Percentiles rank a stretch among this genome's conserved stretches.
phyloP scores from a whole-genome alignment of 2,888 invertebrate species.

The Theretra japonica region DNA sequence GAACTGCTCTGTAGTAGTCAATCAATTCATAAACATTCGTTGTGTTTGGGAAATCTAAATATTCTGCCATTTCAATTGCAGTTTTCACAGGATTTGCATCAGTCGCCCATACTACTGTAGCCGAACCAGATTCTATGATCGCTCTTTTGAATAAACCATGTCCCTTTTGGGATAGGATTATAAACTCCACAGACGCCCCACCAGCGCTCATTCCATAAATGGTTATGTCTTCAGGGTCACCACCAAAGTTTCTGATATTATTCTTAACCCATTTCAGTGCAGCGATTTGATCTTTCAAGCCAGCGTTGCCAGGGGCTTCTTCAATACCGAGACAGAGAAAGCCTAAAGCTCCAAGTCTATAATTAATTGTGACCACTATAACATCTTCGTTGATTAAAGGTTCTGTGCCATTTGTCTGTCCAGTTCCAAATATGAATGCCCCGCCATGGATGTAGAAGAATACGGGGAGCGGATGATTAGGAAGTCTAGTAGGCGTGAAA shows the following conservation, averaged over 20 bases:
- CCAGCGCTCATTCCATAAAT: conserved; percentile 63
- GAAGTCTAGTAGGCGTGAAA: conserved; percentile 46
- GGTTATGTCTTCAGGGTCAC: conserved; percentile 55
- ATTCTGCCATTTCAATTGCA: conserved; percentile 42
- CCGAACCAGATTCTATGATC: conserved; percentile 51
- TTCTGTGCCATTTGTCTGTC: conserved; percentile 48
- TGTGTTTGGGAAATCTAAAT: conserved; percentile 30
- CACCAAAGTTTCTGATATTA: conserved; percentile 57
- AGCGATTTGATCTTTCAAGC: conserved; percentile 56
- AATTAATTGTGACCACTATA: conserved; percentile 57
- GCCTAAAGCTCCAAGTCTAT: conserved; percentile 55
- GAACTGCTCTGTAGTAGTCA: conserved; percentile 40
- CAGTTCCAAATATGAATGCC: conserved; percentile 50
- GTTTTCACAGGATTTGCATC: conserved; percentile 46
- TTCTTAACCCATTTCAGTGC: conserved; percentile 54
- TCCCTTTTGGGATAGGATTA: conserved; percentile 49
- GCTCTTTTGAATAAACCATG: conserved; percentile 52
- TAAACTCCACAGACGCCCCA: conserved; percentile 51
- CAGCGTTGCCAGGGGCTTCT: conserved; percentile 59
- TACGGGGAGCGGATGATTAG: conserved; percentile 43
- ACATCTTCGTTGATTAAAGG: conserved; percentile 51
- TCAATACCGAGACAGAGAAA: conserved; percentile 52
- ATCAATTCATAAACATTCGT: conserved; percentile 38
- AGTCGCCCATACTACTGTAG: conserved; percentile 47
- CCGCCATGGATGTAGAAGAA: conserved; percentile 59